phyloP scores from a whole-genome alignment of 2,888 invertebrate genomes.

The Diaphora mendica region DNA sequence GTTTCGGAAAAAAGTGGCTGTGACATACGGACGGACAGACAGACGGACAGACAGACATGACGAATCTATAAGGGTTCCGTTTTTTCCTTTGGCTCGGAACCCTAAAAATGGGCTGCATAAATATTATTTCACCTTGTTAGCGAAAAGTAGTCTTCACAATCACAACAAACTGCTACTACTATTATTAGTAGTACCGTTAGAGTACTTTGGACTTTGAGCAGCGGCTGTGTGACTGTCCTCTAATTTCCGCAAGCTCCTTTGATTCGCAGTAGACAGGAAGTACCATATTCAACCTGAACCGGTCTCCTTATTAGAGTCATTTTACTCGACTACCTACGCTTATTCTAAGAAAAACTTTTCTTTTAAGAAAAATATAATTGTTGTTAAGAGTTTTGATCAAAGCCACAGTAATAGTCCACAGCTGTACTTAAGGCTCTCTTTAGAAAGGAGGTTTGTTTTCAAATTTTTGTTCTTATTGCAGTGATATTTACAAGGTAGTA shows the following conservation, averaged over 20 bases:
- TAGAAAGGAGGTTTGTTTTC: too few species aligned
- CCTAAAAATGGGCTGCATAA: too few species aligned
- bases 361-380: background rate
- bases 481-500: too few species aligned
- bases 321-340: constrained; percentile 8
- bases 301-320: constrained; percentile 15
- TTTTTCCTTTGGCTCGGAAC: too few species aligned
- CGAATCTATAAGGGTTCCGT: too few species aligned
- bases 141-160: constrained; percentile 31
- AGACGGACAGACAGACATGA: too few species aligned
- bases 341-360: background rate
- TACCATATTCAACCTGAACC: constrained; percentile 30
- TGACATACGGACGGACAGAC: too few species aligned
- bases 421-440: too few species aligned
- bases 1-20: too few species aligned
- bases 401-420: too few species aligned
- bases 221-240: constrained; percentile 45
- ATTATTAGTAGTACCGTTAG: constrained; percentile 51
- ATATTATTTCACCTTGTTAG: constrained; percentile 15
- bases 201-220: constrained; percentile 45
- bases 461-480: too few species aligned
- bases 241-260: constrained; percentile 59
- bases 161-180: background rate
- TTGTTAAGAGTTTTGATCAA: too few species aligned
- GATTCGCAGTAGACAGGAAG: constrained; percentile 45